Conservation (phyloP, 1,140 invertebrate genomes). For the Zophobas morio region DNA sequence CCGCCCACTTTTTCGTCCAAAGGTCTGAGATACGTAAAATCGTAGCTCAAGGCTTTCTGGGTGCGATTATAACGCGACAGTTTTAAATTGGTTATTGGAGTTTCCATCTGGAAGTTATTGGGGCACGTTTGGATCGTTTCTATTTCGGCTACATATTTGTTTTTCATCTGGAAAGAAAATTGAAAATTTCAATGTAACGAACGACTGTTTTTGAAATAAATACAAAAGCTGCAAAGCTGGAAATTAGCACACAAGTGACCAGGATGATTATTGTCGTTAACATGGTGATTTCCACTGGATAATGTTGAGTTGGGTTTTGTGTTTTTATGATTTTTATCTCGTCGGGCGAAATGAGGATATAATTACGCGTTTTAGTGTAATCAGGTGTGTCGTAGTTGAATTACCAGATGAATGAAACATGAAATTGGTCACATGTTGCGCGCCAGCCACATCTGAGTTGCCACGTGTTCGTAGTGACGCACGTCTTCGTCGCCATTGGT, state of each 20-base stretch:
- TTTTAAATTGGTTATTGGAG: slow-evolving; percentile 10
- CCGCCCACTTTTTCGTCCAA: slow-evolving; percentile 28
- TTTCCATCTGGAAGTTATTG: slow-evolving; percentile 8
- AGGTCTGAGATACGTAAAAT: slow-evolving; percentile 6
- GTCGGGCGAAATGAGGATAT: no score
- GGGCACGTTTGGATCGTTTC: slow-evolving; percentile 5
- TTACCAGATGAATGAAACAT: no score
- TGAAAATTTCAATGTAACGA: neutral
- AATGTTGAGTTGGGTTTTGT: no score
- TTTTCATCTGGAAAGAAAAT: slow-evolving; percentile 25
- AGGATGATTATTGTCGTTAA: neutral
- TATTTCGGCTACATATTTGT: neutral
- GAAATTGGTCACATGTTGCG: no score
- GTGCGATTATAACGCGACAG: slow-evolving; percentile 13
- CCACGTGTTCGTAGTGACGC: no score
- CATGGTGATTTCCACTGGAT: no score
- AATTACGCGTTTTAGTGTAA: no score
- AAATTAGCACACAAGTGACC: no score
- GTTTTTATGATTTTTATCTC: no score
- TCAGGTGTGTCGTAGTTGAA: no score
- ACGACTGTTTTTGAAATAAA: neutral
- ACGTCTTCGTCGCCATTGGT: no score
- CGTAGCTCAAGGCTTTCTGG: slow-evolving; percentile 9
- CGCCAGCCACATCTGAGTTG: no score
- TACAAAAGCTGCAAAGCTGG: slow-evolving; percentile 15